A percentile compares a stretch with the other conserved stretches of the same genome.
phyloP scores from a whole-genome alignment of 2,797 vertebrate genomes.

The Thripadectes ignobilis region DNA sequence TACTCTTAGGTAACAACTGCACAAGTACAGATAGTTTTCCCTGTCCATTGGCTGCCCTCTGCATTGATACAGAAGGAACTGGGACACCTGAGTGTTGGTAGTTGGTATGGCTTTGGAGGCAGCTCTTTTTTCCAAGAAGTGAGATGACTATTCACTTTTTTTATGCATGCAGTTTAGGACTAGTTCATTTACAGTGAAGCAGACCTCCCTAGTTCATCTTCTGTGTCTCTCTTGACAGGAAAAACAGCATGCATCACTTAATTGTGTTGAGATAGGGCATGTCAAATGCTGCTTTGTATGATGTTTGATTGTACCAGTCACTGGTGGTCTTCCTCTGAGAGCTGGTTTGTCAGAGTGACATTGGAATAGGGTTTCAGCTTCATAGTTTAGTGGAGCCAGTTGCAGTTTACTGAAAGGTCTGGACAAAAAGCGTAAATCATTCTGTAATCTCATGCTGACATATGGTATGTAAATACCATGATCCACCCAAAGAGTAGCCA shows the following conservation, averaged over 20 bases:
- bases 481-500: slow-evolving; percentile 40
- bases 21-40: not conserved
- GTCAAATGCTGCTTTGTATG: slow-evolving; percentile 37
- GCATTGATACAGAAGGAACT: not conserved
- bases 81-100: not conserved
- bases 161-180: not conserved
- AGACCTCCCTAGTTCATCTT: not conserved
- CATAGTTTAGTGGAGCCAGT: not conserved
- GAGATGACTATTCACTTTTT: not conserved
- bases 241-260: not conserved
- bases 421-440: slow-evolving; percentile 52
- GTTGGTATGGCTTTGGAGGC: not conserved
- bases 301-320: slow-evolving; percentile 22
- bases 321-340: not conserved
- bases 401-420: slow-evolving; percentile 56
- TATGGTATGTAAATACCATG: slow-evolving; percentile 51
- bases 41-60: not conserved
- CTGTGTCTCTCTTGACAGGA: rapidly evolving
- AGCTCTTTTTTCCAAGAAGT: not conserved
- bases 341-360: slow-evolving; percentile 51
- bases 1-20: not conserved
- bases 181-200: not conserved
- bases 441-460: slow-evolving; percentile 59
- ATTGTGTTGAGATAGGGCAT: slow-evolving; percentile 6
- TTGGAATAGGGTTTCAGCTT: not conserved